Evolutionary conservation across 37 sponge, comb jelly and placozoan genomes (phyloP), one percentile per base, ranked within the genome.

Genomic region (Agelas oroides): DNA sequence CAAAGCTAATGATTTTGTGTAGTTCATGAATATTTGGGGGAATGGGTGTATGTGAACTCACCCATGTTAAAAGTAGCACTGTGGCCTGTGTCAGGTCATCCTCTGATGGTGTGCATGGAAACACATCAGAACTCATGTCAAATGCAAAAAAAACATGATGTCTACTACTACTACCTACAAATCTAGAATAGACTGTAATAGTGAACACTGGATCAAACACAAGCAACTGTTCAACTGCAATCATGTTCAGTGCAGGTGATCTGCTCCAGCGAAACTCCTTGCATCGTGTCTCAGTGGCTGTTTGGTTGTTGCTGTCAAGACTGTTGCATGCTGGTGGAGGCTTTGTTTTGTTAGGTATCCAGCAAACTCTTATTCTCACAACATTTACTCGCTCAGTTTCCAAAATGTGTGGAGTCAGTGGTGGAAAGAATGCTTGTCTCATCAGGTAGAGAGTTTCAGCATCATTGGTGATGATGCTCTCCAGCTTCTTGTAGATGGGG

Each of bases 11-110:
- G 37, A 25, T 1, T 18, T 40, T 18, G 21, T 19, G 37, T 46
- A 12, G 8, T 12, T 39, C 5, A 25, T 5, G n/a, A 61, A 27
- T n/a, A 61, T 27, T 25, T 27, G 20, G 5, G 2, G 69, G 20
- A 46, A 46, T 12, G 3, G 46, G 8, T 12, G 8, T 27, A 28
- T 32, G 1, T 68, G 31, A 8, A 61, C 62, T 71, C 16, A 71
- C 73, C 73, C 73, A 71, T 12, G 53, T 71, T 20, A 71, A 25
- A 71, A 71, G 27, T 15, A 21, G 46, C 21, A 20, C 73, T 19
- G 15, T 6, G 2, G 73, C 46, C 37, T 38, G 53, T 5, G 2
- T 20, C 2, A 46, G 5, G 1, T 46, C 27, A 25, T 6, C 3
- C 18, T 46, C 46, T 23, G 16, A 6, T 71, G 53, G 46, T 14